Base-by-base conservation (phyloP, 2,113 vertebrate genomes). In the Mesoclemmys tuberculata region DNA sequence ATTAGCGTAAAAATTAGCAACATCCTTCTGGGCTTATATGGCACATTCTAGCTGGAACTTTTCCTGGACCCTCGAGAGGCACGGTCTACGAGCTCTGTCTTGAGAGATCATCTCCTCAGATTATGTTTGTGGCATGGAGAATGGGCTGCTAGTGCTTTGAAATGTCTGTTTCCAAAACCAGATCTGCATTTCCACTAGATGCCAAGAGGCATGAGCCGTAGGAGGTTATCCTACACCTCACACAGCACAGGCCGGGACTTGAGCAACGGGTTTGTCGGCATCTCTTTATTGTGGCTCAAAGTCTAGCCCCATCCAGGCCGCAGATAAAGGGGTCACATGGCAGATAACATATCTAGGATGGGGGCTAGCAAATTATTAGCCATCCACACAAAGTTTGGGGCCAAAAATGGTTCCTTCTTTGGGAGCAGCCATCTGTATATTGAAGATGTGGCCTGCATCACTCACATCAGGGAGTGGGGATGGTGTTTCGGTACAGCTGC, bases 1-100 rank as follows among this genome's bases (percentile, higher is more conserved):
- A 94, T 93, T 16, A 51, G 80, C 54, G 80, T 4, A 55, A 79
- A 96, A 94, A 97, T 94, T 91, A 92, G 91, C 91, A 96, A 26
- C 96, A 96, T 93, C 88, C 86, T 31, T 68, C 94, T 81, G 83
- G 35, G 91, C 80, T 80, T 88, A 10, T 3, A 10, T 3, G 80
- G 86, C 80, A 94, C 84, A 93, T 92, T 94, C 91, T 58, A 80
- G 49, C 91, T 1, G 11, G 49, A 64, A 41, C n/a, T 71, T 71
- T n/a, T 71, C 64, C 64, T 38, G 8, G n/a, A 38, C 81, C 84
- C 13, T 2, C 58, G 52, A 2, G 80, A 68, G 41, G 92, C 91
- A 85, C 80, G 26, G 68, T 89, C 75, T 92, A 80, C 87, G 90
- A 93, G 94, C 86, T 71, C 93, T 71, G 35, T 93, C 44, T 14